A percentile compares a stretch with the other conserved stretches of the same genome.
Evolutionary conservation across 2,797 vertebrate genomes (phyloP).

Genomic region (Scomberomorus guttatus): DNA sequence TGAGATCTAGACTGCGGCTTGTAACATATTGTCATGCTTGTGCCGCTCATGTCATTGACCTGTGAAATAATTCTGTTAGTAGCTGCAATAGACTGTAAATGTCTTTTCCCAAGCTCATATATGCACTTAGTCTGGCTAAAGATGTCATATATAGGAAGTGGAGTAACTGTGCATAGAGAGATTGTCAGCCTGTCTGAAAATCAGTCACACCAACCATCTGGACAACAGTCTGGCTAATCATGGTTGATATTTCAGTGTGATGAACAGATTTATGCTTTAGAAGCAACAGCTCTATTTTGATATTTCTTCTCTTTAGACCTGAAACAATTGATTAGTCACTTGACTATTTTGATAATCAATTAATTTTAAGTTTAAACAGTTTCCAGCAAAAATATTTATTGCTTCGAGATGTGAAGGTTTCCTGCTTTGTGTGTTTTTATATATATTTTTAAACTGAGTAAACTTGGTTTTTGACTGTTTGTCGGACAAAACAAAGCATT

Average conservation of each 20-base stretch:
- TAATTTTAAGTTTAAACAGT: no score
- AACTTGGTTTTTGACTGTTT: no score
- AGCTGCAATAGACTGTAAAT: neutral
- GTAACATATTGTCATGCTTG: neutral
- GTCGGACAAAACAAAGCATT: no score
- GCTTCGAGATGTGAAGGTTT: no score
- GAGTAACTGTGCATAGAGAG: neutral
- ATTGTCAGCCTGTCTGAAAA: constrained; percentile 23
- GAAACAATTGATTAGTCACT: no score
- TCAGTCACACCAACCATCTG: constrained; percentile 27
- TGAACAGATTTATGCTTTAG: constrained; percentile 21
- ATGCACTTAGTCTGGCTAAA: neutral
- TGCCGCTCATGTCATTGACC: constrained; percentile 6
- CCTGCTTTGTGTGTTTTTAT: no score
- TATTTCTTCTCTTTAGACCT: neutral
- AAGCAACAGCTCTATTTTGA: constrained; percentile 16
- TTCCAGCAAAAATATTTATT: no score
- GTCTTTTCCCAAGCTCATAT: constrained; percentile 10
- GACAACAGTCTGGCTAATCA: constrained; percentile 25
- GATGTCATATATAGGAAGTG: neutral
- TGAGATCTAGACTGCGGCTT: neutral
- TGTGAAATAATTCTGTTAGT: neutral
- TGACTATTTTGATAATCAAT: no score
- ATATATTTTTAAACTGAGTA: no score
- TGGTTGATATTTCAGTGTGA: constrained; percentile 31